Conservation (phyloP, 2,888 invertebrate species). For the Melipona bicolor region DNA sequence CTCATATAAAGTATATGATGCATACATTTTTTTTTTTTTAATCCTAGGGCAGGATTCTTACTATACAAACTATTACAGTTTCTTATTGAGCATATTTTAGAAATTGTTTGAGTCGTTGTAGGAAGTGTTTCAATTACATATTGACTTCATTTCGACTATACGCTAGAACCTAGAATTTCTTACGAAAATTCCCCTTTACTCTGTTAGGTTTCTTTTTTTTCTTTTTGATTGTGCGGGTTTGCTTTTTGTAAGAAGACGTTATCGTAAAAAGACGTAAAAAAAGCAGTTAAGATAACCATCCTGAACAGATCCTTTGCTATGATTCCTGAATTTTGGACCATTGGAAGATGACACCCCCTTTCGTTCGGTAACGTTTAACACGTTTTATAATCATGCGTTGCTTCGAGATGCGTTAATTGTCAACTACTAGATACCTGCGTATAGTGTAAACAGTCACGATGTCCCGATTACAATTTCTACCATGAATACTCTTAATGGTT, state of each 20-base stretch:
- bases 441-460: constrained; percentile 78
- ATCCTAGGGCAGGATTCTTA: constrained; percentile 80
- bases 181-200: constrained; percentile 18
- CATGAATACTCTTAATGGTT: constrained; percentile 64
- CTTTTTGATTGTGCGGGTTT: constrained; percentile 59
- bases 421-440: constrained; percentile 75
- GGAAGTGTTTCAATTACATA: constrained; percentile 79
- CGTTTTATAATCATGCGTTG: neutral
- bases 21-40: constrained; percentile 67
- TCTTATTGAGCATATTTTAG: constrained; percentile 83
- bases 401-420: constrained; percentile 69
- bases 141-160: constrained; percentile 81
- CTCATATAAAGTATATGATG: constrained; percentile 78
- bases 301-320: constrained; percentile 34
- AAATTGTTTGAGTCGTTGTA: constrained; percentile 83
- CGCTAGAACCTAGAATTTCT: constrained; percentile 72
- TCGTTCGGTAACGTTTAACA: constrained; percentile 7
- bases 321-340: constrained; percentile 28
- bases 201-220: constrained; percentile 2
- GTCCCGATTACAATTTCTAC: constrained; percentile 69
- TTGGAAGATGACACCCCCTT: constrained; percentile 14
- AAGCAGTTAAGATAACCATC: constrained; percentile 52
- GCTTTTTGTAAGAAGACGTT: constrained; percentile 55
- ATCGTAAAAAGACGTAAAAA: constrained; percentile 35
- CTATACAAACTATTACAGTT: constrained; percentile 80